A percentile compares a stretch with the other conserved stretches of the same genome.
phyloP scores from a whole-genome alignment of 2,113 vertebrate genomes.

The Pollachius pollachius region DNA sequence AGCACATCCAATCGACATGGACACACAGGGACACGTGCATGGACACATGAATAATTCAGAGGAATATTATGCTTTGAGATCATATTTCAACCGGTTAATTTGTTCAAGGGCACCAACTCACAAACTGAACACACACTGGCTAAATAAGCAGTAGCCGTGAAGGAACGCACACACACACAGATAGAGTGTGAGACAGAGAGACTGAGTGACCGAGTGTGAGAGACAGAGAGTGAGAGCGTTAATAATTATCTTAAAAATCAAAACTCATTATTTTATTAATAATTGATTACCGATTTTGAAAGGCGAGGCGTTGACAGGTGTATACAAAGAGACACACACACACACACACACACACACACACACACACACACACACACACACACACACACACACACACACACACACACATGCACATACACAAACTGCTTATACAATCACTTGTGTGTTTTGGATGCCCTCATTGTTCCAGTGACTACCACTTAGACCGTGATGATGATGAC shows the following conservation, averaged over 20 bases:
- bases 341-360: not conserved
- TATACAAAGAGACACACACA: not conserved
- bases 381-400: not conserved
- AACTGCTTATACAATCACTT: too few species aligned
- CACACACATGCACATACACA: not conserved
- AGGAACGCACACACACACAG: not conserved
- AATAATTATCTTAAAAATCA: too few species aligned
- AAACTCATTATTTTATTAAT: too few species aligned
- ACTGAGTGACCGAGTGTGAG: not conserved
- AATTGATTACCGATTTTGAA: too few species aligned
- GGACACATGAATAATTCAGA: conserved; percentile 46
- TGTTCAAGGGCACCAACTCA: conserved; percentile 58
- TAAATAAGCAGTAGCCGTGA: conserved; percentile 12
- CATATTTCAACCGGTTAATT: conserved; percentile 29
- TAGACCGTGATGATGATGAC: not conserved
- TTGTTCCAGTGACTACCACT: conserved; percentile 24
- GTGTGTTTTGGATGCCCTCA: conserved; percentile 2
- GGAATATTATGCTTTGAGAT: conserved; percentile 18
- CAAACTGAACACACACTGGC: conserved; percentile 36
- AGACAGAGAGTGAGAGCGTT: not conserved
- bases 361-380: too few species aligned
- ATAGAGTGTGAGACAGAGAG: not conserved
- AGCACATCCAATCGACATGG: too few species aligned
- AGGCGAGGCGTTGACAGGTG: too few species aligned
- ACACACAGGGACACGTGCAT: not conserved